Evolutionary conservation across 2,797 vertebrate species (phyloP), one percentile per base, ranked within the genome.

Genomic region (Brachyalestes nurse): DNA sequence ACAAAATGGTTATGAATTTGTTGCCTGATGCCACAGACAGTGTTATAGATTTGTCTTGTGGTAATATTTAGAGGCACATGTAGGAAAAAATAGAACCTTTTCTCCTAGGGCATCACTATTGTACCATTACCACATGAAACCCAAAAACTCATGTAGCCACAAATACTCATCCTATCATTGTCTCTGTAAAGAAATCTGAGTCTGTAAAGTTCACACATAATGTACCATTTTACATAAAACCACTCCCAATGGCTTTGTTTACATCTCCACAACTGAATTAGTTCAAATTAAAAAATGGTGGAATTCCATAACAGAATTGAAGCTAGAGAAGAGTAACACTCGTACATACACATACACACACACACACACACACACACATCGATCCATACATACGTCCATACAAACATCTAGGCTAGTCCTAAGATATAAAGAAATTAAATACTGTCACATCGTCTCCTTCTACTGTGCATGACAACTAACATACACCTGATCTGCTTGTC

Each of bases 401-500:
- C 42, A 49, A 12, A 45, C 19, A n/a, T 13, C 2, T 23, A 25
- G 23, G 47, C 47, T 7, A 38, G 14, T 57, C 19, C 53, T 28
- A 23, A 21, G 13, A 60, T 60, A 23, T 1, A 60, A 61, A 23
- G 4, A 12, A 45, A 69, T 8, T 0, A 67, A 67, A 45, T 8
- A 17, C n/a, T 66, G 17, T 9, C 19, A 9, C 19, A 49, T 80
- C 6, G 45, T 65, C 14, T 34, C 38, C 14, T 60, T 23, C 57
- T 60, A 61, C 12, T 60, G 64, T 75, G 42, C 65, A 74, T 47
- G 14, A 38, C 28, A 62, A 60, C 21, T 79, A 25, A 57, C n/a
- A 34, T 75, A 23, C 12, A 62, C 7, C 5, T 38, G 1, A 8
- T 70, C 42, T 69, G n/a, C 17, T 47, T 34, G 21, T 53, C 12